phyloP scores from a whole-genome alignment of 2,888 invertebrate species.

The Callyntrura sp. region DNA sequence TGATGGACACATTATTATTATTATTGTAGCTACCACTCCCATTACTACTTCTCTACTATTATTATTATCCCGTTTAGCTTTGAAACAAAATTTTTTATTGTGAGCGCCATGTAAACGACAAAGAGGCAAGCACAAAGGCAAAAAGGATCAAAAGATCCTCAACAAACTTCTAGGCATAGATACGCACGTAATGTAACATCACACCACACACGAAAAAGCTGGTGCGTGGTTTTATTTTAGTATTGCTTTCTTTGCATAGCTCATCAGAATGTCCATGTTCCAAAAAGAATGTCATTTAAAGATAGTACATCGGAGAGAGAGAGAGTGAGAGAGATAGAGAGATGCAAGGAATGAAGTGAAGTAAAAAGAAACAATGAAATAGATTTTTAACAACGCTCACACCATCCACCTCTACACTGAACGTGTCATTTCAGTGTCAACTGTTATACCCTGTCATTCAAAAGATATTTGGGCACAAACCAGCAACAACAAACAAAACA shows the following conservation, averaged over 20 bases:
- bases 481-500: slow-evolving; percentile 1
- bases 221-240: too few relatives aligned
- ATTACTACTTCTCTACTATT: background rate
- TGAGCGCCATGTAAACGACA: background rate
- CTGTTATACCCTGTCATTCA: background rate
- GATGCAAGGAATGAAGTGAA: too few relatives aligned
- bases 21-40: background rate
- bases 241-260: too few relatives aligned
- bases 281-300: too few relatives aligned
- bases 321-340: too few relatives aligned
- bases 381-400: slow-evolving; percentile 12
- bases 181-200: background rate
- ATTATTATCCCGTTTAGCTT: slow-evolving; percentile 19
- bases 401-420: slow-evolving; percentile 25
- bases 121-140: background rate
- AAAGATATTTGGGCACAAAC: background rate
- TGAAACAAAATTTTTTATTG: background rate
- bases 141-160: background rate
- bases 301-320: too few relatives aligned
- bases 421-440: slow-evolving; percentile 61
- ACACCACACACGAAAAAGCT: background rate
- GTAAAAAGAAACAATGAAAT: slow-evolving; percentile 7
- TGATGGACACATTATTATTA: slow-evolving; percentile 10
- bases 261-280: too few relatives aligned
- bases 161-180: background rate